Percentiles rank a stretch among this genome's conserved stretches.
Evolutionary conservation across 2,797 vertebrate genomes (phyloP).

Genomic region (Poliocrania exsul): DNA sequence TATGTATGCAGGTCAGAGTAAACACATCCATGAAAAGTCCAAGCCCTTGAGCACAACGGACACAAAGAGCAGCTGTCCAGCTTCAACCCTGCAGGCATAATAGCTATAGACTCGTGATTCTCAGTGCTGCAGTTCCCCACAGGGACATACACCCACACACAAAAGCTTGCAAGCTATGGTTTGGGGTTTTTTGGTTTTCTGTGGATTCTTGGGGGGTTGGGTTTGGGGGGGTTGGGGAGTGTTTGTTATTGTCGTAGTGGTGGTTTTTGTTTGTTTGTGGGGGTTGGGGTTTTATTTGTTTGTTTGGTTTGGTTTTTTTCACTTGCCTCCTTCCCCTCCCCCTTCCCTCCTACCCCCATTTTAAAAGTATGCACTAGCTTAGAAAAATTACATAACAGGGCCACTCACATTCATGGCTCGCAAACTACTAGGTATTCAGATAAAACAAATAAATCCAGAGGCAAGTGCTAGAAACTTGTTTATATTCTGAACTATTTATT

Average conservation of each 20-base stretch:
- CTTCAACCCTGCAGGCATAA: not conserved
- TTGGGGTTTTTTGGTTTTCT: not conserved
- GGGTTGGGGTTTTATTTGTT: not conserved
- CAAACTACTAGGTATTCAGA: not conserved
- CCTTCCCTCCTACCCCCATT: not conserved
- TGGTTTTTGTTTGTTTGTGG: not conserved
- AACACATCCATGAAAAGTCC: constrained; percentile 13
- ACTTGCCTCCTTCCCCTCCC: accelerated
- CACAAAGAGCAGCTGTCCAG: constrained; percentile 40
- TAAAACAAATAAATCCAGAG: not conserved
- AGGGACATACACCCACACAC: not conserved
- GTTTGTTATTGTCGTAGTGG: not conserved
- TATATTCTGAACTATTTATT: not conserved
- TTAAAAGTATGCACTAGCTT: not conserved
- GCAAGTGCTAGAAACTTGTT: not conserved
- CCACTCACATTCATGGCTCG: not conserved
- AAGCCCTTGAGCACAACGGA: constrained; percentile 25
- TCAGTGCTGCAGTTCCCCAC: not conserved
- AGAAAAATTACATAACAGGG: not conserved
- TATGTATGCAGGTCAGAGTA: constrained; percentile 16
- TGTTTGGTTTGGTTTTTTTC: not conserved
- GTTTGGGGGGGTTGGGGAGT: too few species aligned
- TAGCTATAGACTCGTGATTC: constrained; percentile 5
- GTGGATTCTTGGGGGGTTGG: too few species aligned
- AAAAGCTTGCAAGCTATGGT: constrained; percentile 5